phyloP scores from a whole-genome alignment of 2,888 invertebrate species.

The Patella depressa region DNA sequence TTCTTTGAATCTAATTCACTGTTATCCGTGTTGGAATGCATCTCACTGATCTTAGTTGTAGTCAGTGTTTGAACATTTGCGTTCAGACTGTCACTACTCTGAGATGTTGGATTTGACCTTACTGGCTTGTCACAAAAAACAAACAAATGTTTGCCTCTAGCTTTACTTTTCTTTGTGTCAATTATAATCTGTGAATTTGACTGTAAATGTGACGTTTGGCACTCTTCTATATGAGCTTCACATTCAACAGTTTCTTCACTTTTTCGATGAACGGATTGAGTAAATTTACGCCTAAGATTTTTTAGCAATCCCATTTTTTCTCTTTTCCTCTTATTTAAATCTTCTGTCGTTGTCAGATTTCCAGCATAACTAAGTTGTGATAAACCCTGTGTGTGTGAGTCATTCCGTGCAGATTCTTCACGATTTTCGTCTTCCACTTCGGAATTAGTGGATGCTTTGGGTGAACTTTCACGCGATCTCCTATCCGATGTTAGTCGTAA shows the following conservation, averaged over 20 bases:
- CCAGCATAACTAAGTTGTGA: constrained; percentile 41
- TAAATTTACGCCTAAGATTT: constrained; percentile 53
- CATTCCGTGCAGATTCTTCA: constrained; percentile 29
- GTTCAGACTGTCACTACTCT: constrained; percentile 59
- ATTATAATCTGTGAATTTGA: constrained; percentile 41
- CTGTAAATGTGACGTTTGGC: constrained; percentile 23
- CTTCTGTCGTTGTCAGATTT: constrained; percentile 39
- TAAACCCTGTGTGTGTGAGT: constrained; percentile 32
- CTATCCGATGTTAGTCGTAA: constrained; percentile 46
- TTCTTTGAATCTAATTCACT: constrained; percentile 45
- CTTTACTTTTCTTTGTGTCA: constrained; percentile 50
- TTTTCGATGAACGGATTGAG: constrained; percentile 49
- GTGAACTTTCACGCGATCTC: constrained; percentile 24
- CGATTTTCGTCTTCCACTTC: constrained; percentile 27
- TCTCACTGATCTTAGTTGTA: constrained; percentile 48
- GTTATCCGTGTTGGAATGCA: constrained; percentile 58
- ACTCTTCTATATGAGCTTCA: constrained; percentile 45
- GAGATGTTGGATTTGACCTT: constrained; percentile 53
- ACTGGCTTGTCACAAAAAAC: constrained; percentile 51
- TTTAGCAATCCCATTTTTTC: constrained; percentile 57
- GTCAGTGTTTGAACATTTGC: constrained; percentile 47
- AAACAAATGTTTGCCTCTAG: constrained; percentile 45
- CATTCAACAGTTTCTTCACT: constrained; percentile 40
- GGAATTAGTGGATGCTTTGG: constrained; percentile 30
- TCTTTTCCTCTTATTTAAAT: constrained; percentile 45